Percentiles rank a stretch among this genome's conserved stretches.
These are phyloP conservation scores for Papilio xuthus DNA, from an alignment of 1,140 invertebrate species.

Conservation along the genomic window DNA sequence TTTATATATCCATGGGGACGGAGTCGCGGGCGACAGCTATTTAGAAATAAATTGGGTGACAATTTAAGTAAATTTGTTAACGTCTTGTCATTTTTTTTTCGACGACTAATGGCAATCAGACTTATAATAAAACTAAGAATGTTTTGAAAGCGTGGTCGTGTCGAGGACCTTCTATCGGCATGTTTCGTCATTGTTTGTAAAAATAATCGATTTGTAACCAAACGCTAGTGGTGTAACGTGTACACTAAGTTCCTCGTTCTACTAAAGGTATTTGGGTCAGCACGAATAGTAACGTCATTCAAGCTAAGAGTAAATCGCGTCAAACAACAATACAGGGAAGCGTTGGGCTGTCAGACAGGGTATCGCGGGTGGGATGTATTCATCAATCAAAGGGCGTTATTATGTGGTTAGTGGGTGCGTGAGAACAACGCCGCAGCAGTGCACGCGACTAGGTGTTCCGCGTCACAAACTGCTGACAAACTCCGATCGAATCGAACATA, in stretches of 20 bases:
- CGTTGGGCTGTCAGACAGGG: constrained; percentile 24
- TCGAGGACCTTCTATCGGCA: not conserved
- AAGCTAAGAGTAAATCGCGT: constrained; percentile 30
- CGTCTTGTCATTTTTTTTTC: too few species aligned
- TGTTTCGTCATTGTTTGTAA: not conserved
- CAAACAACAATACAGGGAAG: constrained; percentile 35
- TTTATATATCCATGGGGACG: too few species aligned
- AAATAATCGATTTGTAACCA: not conserved
- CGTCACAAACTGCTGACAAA: constrained; percentile 32
- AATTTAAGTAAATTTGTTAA: too few species aligned
- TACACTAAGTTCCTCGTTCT: not conserved
- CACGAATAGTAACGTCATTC: constrained; percentile 27
- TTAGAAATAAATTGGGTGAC: too few species aligned
- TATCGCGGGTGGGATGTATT: constrained; percentile 41
- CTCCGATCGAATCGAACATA: constrained; percentile 21
- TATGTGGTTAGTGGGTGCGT: constrained; percentile 44
- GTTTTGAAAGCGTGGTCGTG: too few species aligned
- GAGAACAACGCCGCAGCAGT: constrained; percentile 23
- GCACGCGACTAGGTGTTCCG: constrained; percentile 41
- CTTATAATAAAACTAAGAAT: too few species aligned
- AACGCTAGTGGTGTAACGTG: not conserved
- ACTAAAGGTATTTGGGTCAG: constrained; percentile 23
- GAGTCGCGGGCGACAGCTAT: too few species aligned
- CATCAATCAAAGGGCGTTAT: constrained; percentile 53
- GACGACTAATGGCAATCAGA: too few species aligned